phyloP scores from a whole-genome alignment of 2,113 vertebrate species.

The Cynoglossus semilaevis region DNA sequence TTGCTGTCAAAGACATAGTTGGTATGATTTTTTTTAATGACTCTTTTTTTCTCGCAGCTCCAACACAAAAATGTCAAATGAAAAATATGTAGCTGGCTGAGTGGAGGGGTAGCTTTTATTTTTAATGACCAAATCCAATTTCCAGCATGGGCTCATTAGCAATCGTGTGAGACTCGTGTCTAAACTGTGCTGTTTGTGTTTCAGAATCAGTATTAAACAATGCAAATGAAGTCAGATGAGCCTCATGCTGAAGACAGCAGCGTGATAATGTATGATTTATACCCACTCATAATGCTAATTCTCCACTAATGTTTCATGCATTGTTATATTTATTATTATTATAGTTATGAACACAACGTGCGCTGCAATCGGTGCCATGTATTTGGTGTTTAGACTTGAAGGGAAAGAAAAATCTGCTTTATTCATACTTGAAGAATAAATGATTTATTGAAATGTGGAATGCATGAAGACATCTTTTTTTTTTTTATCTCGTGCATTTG shows the following conservation, averaged over 20 bases:
- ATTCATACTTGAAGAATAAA: too few species aligned
- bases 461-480: too few species aligned
- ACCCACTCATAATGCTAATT: conserved; percentile 16
- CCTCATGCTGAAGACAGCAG: conserved; percentile 35
- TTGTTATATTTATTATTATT: conserved; percentile 22
- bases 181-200: conserved; percentile 4
- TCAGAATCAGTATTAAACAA: conserved; percentile 19
- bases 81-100: conserved; percentile 10
- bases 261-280: conserved; percentile 40
- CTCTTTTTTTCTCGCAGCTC: conserved; percentile 7
- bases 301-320: conserved; percentile 16
- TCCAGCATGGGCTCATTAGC: conserved; percentile 46
- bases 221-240: conserved; percentile 33
- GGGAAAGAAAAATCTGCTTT: conserved; percentile 2
- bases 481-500: too few species aligned
- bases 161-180: conserved; percentile 8
- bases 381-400: conserved; percentile 9
- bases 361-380: conserved; percentile 7
- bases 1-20: too few species aligned
- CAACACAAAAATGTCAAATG: too few species aligned
- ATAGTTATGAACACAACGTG: conserved; percentile 1
- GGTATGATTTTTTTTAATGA: conserved; percentile 4
- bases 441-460: too few species aligned
- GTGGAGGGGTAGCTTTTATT: conserved; percentile 26
- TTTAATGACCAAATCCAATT: conserved; percentile 60